phyloP scores from a whole-genome alignment of 2,888 invertebrate genomes.

The Mimachlamys varia region DNA sequence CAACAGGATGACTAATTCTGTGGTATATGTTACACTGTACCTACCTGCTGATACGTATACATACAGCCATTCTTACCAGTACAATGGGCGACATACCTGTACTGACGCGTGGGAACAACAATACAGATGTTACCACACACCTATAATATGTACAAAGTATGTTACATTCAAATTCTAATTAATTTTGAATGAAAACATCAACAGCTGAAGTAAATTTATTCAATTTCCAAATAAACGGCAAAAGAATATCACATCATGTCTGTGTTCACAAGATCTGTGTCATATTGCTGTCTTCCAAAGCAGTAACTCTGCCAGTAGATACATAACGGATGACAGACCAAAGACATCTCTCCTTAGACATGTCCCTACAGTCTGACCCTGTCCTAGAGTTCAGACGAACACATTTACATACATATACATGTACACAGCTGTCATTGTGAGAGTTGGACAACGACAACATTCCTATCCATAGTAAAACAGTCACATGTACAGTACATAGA shows the following conservation, averaged over 20 bases:
- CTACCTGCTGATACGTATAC: background rate
- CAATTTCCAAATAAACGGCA: background rate
- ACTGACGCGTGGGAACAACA: background rate
- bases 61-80: background rate
- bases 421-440: background rate
- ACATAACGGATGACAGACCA: background rate
- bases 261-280: too few relatives aligned
- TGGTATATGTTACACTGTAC: background rate
- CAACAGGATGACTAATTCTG: conserved; percentile 16
- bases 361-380: background rate
- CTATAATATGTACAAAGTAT: too few relatives aligned
- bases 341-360: background rate
- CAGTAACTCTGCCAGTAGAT: background rate
- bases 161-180: background rate
- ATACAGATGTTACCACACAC: background rate
- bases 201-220: background rate
- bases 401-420: background rate
- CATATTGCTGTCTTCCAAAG: background rate
- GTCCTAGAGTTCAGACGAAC: background rate
- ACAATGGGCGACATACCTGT: conserved; percentile 14
- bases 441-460: background rate
- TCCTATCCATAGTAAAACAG: background rate
- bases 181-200: background rate
- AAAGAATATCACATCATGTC: background rate
- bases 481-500: too few relatives aligned